Percentiles rank a stretch among this genome's conserved stretches.
Evolutionary conservation across 2,888 invertebrate species (phyloP).

Genomic region (Halocaridina rubra): DNA sequence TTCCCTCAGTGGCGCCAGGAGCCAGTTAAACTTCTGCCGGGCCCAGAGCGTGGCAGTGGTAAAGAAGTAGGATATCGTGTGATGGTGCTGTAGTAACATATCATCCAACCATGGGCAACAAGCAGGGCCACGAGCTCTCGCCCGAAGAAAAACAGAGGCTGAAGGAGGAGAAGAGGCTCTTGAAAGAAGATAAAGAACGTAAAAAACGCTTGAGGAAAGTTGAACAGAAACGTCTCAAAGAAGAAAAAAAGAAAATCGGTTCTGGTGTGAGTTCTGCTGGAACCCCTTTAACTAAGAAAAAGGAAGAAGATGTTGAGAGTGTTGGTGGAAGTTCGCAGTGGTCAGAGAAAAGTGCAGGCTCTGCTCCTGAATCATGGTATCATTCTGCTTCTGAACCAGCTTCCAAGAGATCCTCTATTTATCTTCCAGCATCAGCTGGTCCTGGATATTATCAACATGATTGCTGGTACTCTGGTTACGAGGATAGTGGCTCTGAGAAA

Average conservation of each 20-base stretch:
- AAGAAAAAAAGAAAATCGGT: slow-evolving; percentile 41
- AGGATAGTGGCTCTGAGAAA: slow-evolving; percentile 58
- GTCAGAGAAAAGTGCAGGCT: slow-evolving; percentile 61
- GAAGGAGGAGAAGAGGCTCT: slow-evolving; percentile 44
- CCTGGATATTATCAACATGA: slow-evolving; percentile 62
- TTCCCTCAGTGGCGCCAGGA: slow-evolving; percentile 43
- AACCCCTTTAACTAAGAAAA: background rate
- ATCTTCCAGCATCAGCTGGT: slow-evolving; percentile 60
- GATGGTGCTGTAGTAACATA: slow-evolving; percentile 31
- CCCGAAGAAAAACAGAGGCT: slow-evolving; percentile 57
- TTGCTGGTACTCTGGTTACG: slow-evolving; percentile 62
- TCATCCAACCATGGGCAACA: slow-evolving; percentile 61
- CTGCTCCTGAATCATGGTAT: slow-evolving; percentile 62
- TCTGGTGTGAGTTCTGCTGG: background rate
- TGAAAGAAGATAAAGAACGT: slow-evolving; percentile 54
- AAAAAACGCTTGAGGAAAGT: slow-evolving; percentile 60
- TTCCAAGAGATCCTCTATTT: slow-evolving; percentile 60
- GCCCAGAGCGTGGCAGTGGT: slow-evolving; percentile 25
- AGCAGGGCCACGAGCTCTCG: slow-evolving; percentile 59
- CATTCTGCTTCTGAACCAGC: slow-evolving; percentile 63
- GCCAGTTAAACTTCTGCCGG: slow-evolving; percentile 15
- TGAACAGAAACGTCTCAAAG: slow-evolving; percentile 55
- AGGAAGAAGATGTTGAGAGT: slow-evolving; percentile 51
- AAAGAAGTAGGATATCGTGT: slow-evolving; percentile 14
- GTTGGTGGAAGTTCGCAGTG: slow-evolving; percentile 47